These are phyloP conservation scores for Oncorhynchus keta DNA, from an alignment of 2,113 vertebrate species.

Conservation along the genomic window DNA sequence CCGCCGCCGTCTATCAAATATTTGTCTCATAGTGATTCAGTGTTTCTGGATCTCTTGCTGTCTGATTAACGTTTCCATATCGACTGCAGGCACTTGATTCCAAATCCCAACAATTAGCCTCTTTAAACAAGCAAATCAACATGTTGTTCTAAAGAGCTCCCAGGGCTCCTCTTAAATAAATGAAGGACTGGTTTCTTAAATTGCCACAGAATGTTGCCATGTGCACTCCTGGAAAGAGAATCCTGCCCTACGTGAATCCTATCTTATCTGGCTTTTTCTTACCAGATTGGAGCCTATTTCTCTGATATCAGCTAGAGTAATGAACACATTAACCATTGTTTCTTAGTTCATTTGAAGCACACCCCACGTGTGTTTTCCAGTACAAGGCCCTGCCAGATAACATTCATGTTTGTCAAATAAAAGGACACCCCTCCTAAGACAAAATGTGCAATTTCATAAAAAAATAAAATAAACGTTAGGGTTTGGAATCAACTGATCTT, in stretches of 20 bases:
- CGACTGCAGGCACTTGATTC: constrained; percentile 37
- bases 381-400: not conserved
- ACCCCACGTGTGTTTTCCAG: not conserved
- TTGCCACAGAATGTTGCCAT: constrained; percentile 26
- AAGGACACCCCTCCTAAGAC: constrained; percentile 20
- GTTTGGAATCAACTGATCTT: no score
- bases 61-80: constrained; percentile 29
- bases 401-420: constrained; percentile 17
- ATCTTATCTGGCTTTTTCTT: constrained; percentile 45
- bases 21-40: not conserved
- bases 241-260: constrained; percentile 16
- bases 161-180: constrained; percentile 26
- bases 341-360: constrained; percentile 1
- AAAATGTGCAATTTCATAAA: not conserved
- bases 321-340: constrained; percentile 3
- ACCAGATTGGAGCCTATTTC: constrained; percentile 36
- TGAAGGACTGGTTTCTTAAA: constrained; percentile 21
- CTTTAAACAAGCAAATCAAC: constrained; percentile 37
- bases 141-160: constrained; percentile 20
- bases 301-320: no score
- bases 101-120: constrained; percentile 28
- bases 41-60: constrained; percentile 20
- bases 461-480: not conserved
- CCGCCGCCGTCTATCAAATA: not conserved
- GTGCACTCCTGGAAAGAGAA: constrained; percentile 25